phyloP scores from a whole-genome alignment of 2,888 invertebrate species.

The Lapara coniferarum region DNA sequence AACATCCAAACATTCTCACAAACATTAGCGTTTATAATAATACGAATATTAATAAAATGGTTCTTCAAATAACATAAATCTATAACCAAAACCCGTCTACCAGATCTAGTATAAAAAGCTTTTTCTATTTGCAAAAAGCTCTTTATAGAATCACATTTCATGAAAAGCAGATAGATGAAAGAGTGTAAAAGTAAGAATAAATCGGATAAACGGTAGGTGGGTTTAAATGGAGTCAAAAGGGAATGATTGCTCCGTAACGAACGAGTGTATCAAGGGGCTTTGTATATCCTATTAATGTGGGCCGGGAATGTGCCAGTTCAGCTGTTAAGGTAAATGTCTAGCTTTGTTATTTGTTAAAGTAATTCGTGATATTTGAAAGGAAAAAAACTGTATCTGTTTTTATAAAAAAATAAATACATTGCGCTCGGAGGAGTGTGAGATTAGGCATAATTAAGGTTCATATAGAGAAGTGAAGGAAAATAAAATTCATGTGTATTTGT shows the following conservation, averaged over 20 bases:
- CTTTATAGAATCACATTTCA: conserved; percentile 17
- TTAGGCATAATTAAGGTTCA: too few relatives aligned
- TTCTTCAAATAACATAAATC: neutral
- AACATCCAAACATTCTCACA: too few relatives aligned
- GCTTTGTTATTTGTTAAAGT: neutral
- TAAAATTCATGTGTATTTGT: too few relatives aligned
- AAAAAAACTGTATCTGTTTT: too few relatives aligned
- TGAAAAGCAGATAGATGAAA: conserved; percentile 23
- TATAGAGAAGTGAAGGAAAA: too few relatives aligned
- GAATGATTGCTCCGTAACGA: conserved; percentile 27
- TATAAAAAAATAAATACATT: too few relatives aligned
- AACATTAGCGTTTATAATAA: too few relatives aligned
- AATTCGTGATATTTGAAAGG: neutral
- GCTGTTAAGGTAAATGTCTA: neutral
- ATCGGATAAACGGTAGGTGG: conserved; percentile 39
- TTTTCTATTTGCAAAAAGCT: conserved; percentile 16
- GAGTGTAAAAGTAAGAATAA: conserved; percentile 31
- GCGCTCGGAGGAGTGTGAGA: too few relatives aligned
- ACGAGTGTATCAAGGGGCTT: conserved; percentile 35
- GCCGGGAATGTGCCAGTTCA: neutral
- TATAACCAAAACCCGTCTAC: neutral
- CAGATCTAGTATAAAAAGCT: neutral
- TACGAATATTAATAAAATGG: too few relatives aligned
- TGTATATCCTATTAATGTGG: conserved; percentile 18
- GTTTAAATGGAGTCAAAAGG: conserved; percentile 41